phyloP scores from a whole-genome alignment of 2,888 invertebrate genomes.

The Lepidonotus clava region DNA sequence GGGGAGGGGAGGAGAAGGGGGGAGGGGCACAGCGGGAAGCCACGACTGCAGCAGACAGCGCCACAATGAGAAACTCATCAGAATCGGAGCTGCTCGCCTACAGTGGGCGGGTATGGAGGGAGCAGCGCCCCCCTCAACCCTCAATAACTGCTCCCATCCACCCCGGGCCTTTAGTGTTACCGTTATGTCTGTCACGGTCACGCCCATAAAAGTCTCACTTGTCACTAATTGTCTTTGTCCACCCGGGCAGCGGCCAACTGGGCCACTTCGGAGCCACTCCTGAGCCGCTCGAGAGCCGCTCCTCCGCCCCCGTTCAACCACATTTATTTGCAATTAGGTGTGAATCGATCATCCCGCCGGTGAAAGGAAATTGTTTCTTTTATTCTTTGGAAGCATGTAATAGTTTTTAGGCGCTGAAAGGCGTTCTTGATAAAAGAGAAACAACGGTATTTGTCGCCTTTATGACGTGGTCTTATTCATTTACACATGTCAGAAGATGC shows the following conservation, averaged over 20 bases:
- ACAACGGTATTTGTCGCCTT: no score
- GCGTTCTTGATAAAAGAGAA: no score
- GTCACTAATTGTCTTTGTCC: conserved; percentile 42
- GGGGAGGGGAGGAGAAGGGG: background rate
- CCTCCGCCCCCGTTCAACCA: background rate
- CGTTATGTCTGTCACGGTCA: conserved; percentile 40
- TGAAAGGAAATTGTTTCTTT: no score
- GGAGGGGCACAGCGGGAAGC: background rate
- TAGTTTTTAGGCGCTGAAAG: no score
- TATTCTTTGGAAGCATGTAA: no score
- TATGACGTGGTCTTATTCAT: no score
- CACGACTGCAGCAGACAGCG: background rate
- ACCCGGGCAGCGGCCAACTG: background rate
- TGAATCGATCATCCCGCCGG: no score
- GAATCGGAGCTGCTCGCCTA: conserved; percentile 25
- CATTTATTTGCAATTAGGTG: no score
- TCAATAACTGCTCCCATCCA: background rate
- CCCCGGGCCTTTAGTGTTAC: conserved; percentile 17
- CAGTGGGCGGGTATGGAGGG: background rate
- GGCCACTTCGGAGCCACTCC: background rate
- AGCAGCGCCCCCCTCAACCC: background rate
- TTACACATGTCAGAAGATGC: no score
- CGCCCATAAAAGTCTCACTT: conserved; percentile 46
- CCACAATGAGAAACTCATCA: background rate
- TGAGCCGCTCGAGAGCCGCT: background rate